Conservation (phyloP, 2,113 vertebrate species). For the Chaetorhynchus papuensis region DNA sequence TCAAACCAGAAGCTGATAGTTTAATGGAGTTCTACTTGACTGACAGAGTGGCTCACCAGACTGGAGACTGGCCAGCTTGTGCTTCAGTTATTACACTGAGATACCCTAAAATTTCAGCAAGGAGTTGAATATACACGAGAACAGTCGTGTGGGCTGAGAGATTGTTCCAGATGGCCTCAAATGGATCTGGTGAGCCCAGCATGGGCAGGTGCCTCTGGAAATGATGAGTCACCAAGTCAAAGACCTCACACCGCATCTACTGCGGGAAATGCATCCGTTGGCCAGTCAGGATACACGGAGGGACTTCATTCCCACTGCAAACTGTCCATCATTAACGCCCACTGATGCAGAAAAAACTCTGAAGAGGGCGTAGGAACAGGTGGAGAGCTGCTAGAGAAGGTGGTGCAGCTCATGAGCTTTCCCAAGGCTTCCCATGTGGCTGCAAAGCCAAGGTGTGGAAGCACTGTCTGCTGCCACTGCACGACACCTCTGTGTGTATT, state of each 20-base stretch:
- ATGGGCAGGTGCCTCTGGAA: accelerated
- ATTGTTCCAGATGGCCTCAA: not conserved
- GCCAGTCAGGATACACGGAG: too few relatives aligned
- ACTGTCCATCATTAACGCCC: not conserved
- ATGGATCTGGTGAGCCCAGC: not conserved
- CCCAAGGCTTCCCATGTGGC: not conserved
- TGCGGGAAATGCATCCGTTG: accelerated
- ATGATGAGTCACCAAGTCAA: not conserved
- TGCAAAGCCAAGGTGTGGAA: not conserved
- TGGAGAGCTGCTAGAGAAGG: not conserved
- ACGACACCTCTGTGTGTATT: accelerated
- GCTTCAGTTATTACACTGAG: not conserved
- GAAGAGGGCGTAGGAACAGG: not conserved
- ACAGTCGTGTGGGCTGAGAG: not conserved
- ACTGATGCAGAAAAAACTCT: not conserved
- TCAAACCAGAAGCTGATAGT: not conserved
- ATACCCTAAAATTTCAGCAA: not conserved
- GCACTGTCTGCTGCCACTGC: not conserved
- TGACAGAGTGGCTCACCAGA: not conserved
- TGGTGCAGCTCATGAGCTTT: not conserved
- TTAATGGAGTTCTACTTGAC: conserved; percentile 17
- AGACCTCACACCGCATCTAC: not conserved
- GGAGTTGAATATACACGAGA: not conserved
- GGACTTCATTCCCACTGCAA: not conserved
- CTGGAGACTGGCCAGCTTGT: not conserved